Percentiles rank a stretch among this genome's conserved stretches.
phyloP scores from a whole-genome alignment of 2,888 invertebrate species.

The Myopa tessellatipennis region DNA sequence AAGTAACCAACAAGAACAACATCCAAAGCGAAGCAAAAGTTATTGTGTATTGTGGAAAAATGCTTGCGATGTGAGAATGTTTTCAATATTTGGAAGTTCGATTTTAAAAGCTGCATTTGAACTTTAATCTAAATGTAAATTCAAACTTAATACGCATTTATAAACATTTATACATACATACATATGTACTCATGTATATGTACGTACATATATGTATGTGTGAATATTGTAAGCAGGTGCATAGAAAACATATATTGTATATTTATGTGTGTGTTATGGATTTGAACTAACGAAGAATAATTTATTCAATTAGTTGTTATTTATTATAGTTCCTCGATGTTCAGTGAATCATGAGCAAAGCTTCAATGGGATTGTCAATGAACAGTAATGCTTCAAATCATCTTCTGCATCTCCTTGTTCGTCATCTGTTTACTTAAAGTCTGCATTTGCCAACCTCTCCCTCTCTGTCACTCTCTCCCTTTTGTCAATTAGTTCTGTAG shows the following conservation, averaged over 20 bases:
- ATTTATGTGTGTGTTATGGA: background rate
- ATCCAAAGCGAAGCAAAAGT: background rate
- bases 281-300: too few relatives aligned
- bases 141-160: background rate
- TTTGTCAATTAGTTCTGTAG: background rate
- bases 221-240: background rate
- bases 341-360: too few relatives aligned
- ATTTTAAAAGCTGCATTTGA: conserved; percentile 28
- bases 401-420: too few relatives aligned
- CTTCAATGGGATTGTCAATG: too few relatives aligned
- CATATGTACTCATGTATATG: background rate
- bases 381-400: too few relatives aligned
- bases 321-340: too few relatives aligned
- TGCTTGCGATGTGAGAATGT: background rate
- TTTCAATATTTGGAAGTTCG: background rate
- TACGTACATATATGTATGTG: background rate
- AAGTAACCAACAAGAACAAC: too few relatives aligned
- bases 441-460: background rate
- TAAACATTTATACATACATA: background rate
- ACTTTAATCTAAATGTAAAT: conserved; percentile 31
- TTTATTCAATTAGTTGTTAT: too few relatives aligned
- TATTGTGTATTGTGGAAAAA: background rate
- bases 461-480: background rate
- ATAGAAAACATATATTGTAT: background rate
- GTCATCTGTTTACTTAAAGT: too few relatives aligned